These are phyloP conservation scores for Euleptes europaea DNA, from an alignment of 2,113 vertebrate genomes.

Conservation along the genomic window DNA sequence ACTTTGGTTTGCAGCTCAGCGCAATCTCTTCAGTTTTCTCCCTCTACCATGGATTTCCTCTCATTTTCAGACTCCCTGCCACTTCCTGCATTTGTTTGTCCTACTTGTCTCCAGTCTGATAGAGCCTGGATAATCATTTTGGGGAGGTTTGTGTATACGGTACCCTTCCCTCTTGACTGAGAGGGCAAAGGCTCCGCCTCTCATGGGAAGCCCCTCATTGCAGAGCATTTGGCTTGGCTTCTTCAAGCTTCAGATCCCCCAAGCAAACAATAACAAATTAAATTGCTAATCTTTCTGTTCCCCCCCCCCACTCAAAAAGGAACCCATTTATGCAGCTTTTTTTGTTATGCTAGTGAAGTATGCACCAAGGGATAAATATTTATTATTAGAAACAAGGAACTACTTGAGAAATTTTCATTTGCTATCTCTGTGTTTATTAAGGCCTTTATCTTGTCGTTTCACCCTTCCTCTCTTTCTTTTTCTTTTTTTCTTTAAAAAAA, in stretches of 20 bases:
- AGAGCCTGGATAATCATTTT: constrained; percentile 65
- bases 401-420: constrained; percentile 38
- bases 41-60: constrained; percentile 74
- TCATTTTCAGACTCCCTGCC: constrained; percentile 67
- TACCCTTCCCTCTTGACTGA: constrained; percentile 64
- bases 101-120: constrained; percentile 73
- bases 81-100: constrained; percentile 84
- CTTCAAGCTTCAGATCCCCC: constrained; percentile 30
- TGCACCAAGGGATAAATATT: constrained; percentile 56
- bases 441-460: constrained; percentile 63
- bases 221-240: constrained; percentile 61
- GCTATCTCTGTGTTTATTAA: constrained; percentile 54
- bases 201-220: constrained; percentile 73
- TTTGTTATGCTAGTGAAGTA: constrained; percentile 55
- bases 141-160: constrained; percentile 54
- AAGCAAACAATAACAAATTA: constrained; percentile 49
- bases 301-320: background rate
- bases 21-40: constrained; percentile 73
- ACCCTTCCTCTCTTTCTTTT: constrained; percentile 51
- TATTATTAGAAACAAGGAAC: constrained; percentile 63
- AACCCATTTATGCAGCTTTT: constrained; percentile 31
- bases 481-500: constrained; percentile 38
- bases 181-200: constrained; percentile 60
- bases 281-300: constrained; percentile 48
- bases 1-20: constrained; percentile 64